A percentile compares a stretch with the other conserved stretches of the same genome.
Evolutionary conservation across 2,797 vertebrate genomes (phyloP).

Genomic region (Macropus fuliginosus): DNA sequence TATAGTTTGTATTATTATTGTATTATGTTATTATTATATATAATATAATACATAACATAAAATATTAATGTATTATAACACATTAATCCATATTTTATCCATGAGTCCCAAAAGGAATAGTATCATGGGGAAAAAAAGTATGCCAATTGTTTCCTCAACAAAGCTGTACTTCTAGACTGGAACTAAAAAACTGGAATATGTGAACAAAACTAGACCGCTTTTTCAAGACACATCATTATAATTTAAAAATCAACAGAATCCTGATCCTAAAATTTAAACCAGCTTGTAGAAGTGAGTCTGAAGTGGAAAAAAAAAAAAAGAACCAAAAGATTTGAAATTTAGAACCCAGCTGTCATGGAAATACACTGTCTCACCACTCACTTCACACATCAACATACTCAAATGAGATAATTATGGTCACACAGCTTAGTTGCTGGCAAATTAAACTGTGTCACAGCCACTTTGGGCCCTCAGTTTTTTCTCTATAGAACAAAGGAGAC

Average conservation of each 20-base stretch:
- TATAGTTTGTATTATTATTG: neutral
- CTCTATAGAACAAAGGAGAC: neutral
- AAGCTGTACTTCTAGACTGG: constrained; percentile 63
- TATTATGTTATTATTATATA: too few relatives aligned
- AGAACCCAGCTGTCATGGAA: neutral
- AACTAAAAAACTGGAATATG: constrained; percentile 56
- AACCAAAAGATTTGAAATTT: neutral
- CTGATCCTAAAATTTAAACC: constrained; percentile 29
- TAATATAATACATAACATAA: too few relatives aligned
- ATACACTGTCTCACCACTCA: neutral
- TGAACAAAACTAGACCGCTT: constrained; percentile 75
- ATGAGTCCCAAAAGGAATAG: constrained; percentile 58
- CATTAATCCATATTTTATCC: constrained; percentile 74
- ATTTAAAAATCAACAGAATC: constrained; percentile 51
- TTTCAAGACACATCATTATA: constrained; percentile 74
- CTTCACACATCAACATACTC: neutral
- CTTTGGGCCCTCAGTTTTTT: neutral
- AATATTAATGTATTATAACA: neutral
- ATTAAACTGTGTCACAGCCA: neutral
- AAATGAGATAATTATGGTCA: neutral
- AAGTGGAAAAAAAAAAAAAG: constrained; percentile 12
- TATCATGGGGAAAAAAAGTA: constrained; percentile 52
- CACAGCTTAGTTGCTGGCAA: neutral
- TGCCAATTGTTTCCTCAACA: constrained; percentile 43
- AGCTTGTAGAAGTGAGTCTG: constrained; percentile 32